Evolutionary conservation across 2,113 vertebrate genomes (phyloP).

Genomic region (Gobius niger): DNA sequence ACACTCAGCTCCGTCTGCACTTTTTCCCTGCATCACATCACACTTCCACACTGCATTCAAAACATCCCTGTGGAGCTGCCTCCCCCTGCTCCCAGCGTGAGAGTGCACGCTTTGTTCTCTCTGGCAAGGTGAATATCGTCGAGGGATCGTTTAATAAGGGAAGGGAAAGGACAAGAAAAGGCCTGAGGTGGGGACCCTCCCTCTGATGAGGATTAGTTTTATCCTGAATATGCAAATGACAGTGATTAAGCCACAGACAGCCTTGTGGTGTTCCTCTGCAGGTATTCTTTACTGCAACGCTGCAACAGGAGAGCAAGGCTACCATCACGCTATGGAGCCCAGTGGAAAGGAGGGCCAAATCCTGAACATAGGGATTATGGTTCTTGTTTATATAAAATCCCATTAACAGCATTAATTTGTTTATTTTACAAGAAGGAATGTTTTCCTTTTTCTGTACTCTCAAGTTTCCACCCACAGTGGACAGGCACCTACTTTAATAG

Average conservation of each 20-base stretch:
- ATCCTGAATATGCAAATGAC: slow-evolving; percentile 68
- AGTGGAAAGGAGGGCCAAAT: slow-evolving; percentile 9
- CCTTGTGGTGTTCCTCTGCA: slow-evolving; percentile 50
- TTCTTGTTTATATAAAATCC: no score
- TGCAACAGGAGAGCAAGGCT: slow-evolving; percentile 1
- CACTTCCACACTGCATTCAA: slow-evolving; percentile 32
- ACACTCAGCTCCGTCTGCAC: slow-evolving; percentile 30
- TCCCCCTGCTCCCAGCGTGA: slow-evolving; percentile 30
- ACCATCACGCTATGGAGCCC: slow-evolving; percentile 43
- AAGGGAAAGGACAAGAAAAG: slow-evolving; percentile 51
- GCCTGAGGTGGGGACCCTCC: slow-evolving; percentile 63
- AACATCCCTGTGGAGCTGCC: slow-evolving; percentile 50
- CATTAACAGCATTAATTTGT: no score
- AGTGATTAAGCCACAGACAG: slow-evolving; percentile 58
- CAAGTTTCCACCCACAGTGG: no score
- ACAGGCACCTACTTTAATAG: no score
- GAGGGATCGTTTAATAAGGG: slow-evolving; percentile 60
- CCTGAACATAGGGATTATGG: no score
- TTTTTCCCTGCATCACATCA: slow-evolving; percentile 44
- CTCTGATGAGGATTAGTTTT: slow-evolving; percentile 65
- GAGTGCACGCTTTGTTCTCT: slow-evolving; percentile 41
- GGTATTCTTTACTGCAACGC: slow-evolving; percentile 47
- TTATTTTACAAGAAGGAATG: no score
- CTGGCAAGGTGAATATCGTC: slow-evolving; percentile 62
- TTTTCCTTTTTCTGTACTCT: no score